Evolutionary conservation across 1,140 invertebrate genomes (phyloP), one percentile per base, ranked within the genome.

Genomic region (Calliphora vicina): DNA sequence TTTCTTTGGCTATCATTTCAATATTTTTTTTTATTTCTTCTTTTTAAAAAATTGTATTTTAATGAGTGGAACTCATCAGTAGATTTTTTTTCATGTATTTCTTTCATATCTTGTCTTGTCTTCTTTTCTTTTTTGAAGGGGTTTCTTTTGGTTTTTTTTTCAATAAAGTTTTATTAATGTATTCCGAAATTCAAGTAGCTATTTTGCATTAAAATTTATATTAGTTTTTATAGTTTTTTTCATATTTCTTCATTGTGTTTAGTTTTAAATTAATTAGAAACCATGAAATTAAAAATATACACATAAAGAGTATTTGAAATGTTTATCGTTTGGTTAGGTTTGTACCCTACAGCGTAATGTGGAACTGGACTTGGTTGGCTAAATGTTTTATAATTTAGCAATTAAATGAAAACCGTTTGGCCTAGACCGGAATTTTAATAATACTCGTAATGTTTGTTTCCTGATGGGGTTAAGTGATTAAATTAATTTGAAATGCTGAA

Each of bases 131-230:
- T 35, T n/a, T n/a, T n/a, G n/a, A 17, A 50, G 45, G 45, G 45
- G 15, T 50, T 50, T 50, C 12, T 17, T 35, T 2, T n/a, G n/a
- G 26, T 73, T 73, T 42, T 74, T 74, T 9, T 74, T 23, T 2
- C 35, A 35, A 35, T 35, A 35, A 10, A 35, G 35, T 35, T 35
- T 74, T 74, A 42, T 74, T 74, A 74, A 74, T 74, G 27, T 74
- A 74, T 74, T 74, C 72, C 72, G 72, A 74, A 74, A 74, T 74
- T 74, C 72, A 74, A 74, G 72, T 35, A 74, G 72, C 72, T 74
- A 74, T 74, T 74, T 74, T 74, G 72, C 72, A 74, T 74, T 74
- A 74, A 74, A 35, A 74, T 74, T 29, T 74, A 74, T 74, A 29
- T 74, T 74, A 35, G 26, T 74, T 74, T 74, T 73, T 73, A 50